Evolutionary conservation across 1,140 invertebrate genomes (phyloP), one percentile per base, ranked within the genome.

Genomic region (Coelopa frigida): DNA sequence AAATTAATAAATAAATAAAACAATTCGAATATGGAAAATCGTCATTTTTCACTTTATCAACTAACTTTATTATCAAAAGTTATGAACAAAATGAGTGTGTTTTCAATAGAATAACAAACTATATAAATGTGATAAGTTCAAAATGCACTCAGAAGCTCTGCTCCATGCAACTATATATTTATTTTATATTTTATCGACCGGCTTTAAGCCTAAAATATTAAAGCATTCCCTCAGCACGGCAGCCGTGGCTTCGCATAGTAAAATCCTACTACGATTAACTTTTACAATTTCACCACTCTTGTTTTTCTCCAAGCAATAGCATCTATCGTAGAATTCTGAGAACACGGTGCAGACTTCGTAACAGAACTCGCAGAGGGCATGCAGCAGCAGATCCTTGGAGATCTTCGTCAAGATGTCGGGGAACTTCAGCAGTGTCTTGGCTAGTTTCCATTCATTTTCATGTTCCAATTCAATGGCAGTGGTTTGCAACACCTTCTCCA

Each of bases 291-390:
- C 80, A 38, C 78, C 78, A 40, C 70, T 58, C 46, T 79, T 75
- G 70, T 94, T 82, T 64, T 96, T 98, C 67, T 97, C 89, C 38
- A 99, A 83, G 60, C 96, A 98, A 67, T 99, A 99, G 68, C 97
- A 99, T 54, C 77, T 83, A 60, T 98, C 94, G 71, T 99, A 99
- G 70, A 99, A 99, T 66, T 99, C 97, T 0, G 87, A 84, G 59
- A 98, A 99, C 2, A 80, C 77, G 5, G 84, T 85, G n/a, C 87
- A 81, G 32, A 99, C 82, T 58, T 98, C 93, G 70, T 97, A 99
- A 40, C 98, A 76, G 71, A 86, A 97, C 68, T 98, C 94, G 70
- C 97, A 99, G 4, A 99, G 71, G 27, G 82, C 78, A 69, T 99
- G 94, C 20, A 98, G 62, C 44, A 77, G 84, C 7, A 99, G 73